Base-by-base conservation (phyloP, 2,113 vertebrate species). In the Entomyzon cyanotis region DNA sequence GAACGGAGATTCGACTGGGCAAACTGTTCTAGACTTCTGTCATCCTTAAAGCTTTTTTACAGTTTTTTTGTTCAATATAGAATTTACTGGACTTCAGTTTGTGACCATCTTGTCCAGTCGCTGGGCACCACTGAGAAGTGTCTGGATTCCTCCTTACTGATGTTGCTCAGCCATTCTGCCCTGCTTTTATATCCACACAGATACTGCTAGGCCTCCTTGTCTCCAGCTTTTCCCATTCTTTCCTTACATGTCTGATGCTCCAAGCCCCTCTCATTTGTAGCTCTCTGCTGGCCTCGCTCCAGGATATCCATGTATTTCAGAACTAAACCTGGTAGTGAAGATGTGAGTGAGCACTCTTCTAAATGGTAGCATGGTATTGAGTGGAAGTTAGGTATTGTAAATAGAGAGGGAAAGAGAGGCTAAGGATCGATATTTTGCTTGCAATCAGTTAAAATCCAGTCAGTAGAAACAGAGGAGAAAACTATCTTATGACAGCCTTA, bases 131-230 rank as follows among this genome's bases (percentile, higher is more conserved):
- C 31, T 44, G 21, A 49, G 33, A 46, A 39, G 6, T 46, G 16
- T 41, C 33, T 67, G 25, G 3, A 17, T 83, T 4, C 25, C 6
- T 80, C 27, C 53, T 44, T 30, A 27, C 24, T 44, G n/a, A 39
- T 10, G 0, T 0, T 28, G 15, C 28, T n/a, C 20, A 68, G 37
- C 11, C 23, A 5, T 46, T 41, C 41, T 11, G 27, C 8, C 4
- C 33, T 39, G 7, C 21, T 62, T 41, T 31, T 28, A 8, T 10
- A 27, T 15, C 5, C 6, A 18, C 13, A 10, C 18, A 1, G 1
- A 65, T 37, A 15, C 4, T 7, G 15, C n/a, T 7, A 6, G 58
- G 7, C 11, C 21, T 16, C 13, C 41, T 84, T 21, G 78, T 75
- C 41, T 81, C 16, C 24, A 52, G 53, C 15, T 90, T 80, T 67